A percentile compares a stretch with the other conserved stretches of the same genome.
Conservation (phyloP, 2,113 vertebrate genomes). For the Corythornis vintsioides region DNA sequence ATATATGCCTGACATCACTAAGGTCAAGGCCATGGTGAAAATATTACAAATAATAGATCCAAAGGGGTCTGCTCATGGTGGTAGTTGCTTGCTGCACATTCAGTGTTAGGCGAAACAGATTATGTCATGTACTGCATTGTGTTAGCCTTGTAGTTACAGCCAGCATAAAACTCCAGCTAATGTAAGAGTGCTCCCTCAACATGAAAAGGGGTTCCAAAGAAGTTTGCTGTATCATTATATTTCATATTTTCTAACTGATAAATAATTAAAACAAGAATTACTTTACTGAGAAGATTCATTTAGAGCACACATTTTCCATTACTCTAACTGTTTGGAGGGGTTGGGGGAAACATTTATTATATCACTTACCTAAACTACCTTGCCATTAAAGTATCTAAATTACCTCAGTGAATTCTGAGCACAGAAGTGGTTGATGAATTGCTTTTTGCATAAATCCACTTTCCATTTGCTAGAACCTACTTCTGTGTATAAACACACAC, state of each 20-base stretch:
- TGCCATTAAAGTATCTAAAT: conserved; percentile 85
- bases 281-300: conserved; percentile 81
- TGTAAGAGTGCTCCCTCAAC: conserved; percentile 54
- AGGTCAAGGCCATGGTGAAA: conserved; percentile 76
- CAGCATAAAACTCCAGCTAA: conserved; percentile 53
- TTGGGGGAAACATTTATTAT: conserved; percentile 74
- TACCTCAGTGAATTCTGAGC: conserved; percentile 85
- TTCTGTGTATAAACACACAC: conserved; percentile 68
- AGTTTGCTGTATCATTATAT: conserved; percentile 79
- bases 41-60: conserved; percentile 71
- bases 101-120: conserved; percentile 73
- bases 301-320: conserved; percentile 75
- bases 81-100: conserved; percentile 46
- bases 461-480: conserved; percentile 79
- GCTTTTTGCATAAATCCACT: conserved; percentile 84
- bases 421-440: conserved; percentile 86
- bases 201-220: conserved; percentile 58
- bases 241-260: conserved; percentile 81
- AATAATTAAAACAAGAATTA: conserved; percentile 86
- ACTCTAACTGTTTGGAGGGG: conserved; percentile 70
- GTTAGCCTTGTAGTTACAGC: conserved; percentile 57
- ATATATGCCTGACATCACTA: conserved; percentile 80
- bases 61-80: conserved; percentile 50
- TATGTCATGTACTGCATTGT: conserved; percentile 42
- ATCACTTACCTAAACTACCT: conserved; percentile 81